Evolutionary conservation across 2,888 invertebrate genomes (phyloP), one percentile per base, ranked within the genome.

Genomic region (Agapetus fuscipes): DNA sequence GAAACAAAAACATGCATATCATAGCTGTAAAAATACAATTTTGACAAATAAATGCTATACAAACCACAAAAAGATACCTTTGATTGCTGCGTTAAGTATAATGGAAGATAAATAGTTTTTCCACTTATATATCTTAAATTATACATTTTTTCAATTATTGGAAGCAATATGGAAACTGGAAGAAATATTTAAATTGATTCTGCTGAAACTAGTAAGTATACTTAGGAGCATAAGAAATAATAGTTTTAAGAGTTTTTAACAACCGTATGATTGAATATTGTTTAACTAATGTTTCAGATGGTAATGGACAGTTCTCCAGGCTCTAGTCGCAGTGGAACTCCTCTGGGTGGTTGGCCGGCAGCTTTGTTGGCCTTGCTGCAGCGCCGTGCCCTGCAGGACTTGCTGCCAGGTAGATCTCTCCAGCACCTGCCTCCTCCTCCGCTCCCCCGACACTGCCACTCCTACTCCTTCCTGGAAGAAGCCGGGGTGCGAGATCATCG

Each of bases 21-120:
- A 85, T 85, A 85, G 84, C 80, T 84, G 83, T 85, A 84, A 83
- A 79, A 78, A 76, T 75, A 74, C 74, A 76, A 78, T 80, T 77
- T 79, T 80, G 80, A 79, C 78, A 80, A 81, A 81, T 80, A 80
- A 80, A 80, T 78, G 73, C 74, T 74, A 69, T 68, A 75, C 72
- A 76, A 61, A 60, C 61, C 64, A 55, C 52, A 50, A 56, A 56
- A 54, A 53, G 7, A 25, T 37, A 33, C 13, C 29, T 34, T 41
- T 20, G 9, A n/a, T n/a, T n/a, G n/a, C n/a, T n/a, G n/a, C n/a
- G n/a, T n/a, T n/a, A n/a, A n/a, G n/a, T n/a, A n/a, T n/a, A n/a
- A n/a, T n/a, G n/a, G n/a, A n/a, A n/a, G n/a, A n/a, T n/a, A n/a
- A n/a, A n/a, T n/a, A n/a, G n/a, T n/a, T n/a, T n/a, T n/a, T n/a